Evolutionary conservation across 2,888 invertebrate genomes (phyloP), one percentile per base, ranked within the genome.

Genomic region (Diadromus collaris): DNA sequence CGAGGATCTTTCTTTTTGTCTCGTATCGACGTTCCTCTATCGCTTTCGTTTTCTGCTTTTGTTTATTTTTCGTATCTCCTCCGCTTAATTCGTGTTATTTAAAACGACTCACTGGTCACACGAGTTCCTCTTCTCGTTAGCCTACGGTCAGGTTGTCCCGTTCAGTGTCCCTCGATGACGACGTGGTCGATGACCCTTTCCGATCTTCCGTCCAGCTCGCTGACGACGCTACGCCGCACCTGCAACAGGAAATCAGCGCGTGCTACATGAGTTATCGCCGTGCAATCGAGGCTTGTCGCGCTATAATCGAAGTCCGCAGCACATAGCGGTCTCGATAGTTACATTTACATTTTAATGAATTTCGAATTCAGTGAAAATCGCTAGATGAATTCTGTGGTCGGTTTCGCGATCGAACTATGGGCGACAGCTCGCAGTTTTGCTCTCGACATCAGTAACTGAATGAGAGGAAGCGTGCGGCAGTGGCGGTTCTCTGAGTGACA

Each of bases 161-260:
- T 85, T 89, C 86, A 88, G 86, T 86, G 83, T 85, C 86, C 85
- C 86, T 70, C 74, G 86, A 84, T 65, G 87, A 86, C 86, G 84
- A 87, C 86, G 87, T 85, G 86, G 86, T 77, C 74, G 74, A 79
- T 73, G 81, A 88, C 85, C 85, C 85, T 86, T 86, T 86, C 84
- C 83, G 88, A 84, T 88, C 86, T 88, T 89, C 90, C 88, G 87
- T 88, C 88, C 90, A 88, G 88, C 86, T 88, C 86, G 88, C 87
- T 88, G 90, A 88, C 87, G 88, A 89, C 88, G 87, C 88, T 90
- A 88, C 87, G 90, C 90, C 90, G 89, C 90, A 91, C 90, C 91
- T 91, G 89, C 0, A 90, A 90, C 86, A 86, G 48, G 79, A 58
- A 70, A 67, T 61, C 48, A 75, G 54, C 58, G 56, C 58, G 13